Conservation (phyloP, 2,113 vertebrate species). For the western clawed frog (Xenopus tropicalis) region DNA sequence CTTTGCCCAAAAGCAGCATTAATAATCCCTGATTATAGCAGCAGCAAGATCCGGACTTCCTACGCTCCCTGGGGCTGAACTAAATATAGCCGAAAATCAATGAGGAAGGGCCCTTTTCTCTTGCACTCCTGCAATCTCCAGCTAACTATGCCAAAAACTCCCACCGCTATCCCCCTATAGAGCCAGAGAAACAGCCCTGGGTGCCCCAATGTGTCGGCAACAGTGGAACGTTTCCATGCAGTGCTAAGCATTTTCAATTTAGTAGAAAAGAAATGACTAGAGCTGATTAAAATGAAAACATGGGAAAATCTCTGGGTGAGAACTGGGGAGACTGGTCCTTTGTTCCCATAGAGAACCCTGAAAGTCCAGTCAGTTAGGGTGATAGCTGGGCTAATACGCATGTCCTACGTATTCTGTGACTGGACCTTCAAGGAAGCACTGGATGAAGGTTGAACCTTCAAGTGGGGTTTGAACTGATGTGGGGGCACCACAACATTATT, state of each 20-base stretch:
- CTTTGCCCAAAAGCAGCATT: neutral
- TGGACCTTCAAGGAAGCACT: too few relatives aligned
- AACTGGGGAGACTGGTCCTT: too few relatives aligned
- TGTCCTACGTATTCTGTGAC: too few relatives aligned
- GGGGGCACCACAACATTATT: too few relatives aligned
- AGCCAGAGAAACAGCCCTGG: conserved; percentile 17
- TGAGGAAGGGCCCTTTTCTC: conserved; percentile 16
- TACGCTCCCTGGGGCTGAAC: neutral
- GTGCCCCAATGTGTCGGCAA: conserved; percentile 1
- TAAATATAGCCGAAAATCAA: conserved; percentile 33
- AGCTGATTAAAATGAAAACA: neutral
- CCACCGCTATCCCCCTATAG: conserved; percentile 7
- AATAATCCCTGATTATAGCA: conserved; percentile 13
- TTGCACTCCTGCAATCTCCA: neutral
- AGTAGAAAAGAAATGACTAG: neutral
- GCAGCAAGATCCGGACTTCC: conserved; percentile 9
- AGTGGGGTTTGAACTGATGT: too few relatives aligned
- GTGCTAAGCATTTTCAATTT: neutral
- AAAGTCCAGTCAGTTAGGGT: too few relatives aligned
- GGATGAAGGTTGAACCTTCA: too few relatives aligned
- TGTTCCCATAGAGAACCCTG: too few relatives aligned
- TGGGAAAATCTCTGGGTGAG: too few relatives aligned
- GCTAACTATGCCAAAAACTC: conserved; percentile 16
- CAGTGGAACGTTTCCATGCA: neutral
- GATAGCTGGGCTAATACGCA: too few relatives aligned